Evolutionary conservation across 2,113 vertebrate genomes (phyloP), one percentile per base, ranked within the genome.

Genomic region (Lepidothrix coronata): DNA sequence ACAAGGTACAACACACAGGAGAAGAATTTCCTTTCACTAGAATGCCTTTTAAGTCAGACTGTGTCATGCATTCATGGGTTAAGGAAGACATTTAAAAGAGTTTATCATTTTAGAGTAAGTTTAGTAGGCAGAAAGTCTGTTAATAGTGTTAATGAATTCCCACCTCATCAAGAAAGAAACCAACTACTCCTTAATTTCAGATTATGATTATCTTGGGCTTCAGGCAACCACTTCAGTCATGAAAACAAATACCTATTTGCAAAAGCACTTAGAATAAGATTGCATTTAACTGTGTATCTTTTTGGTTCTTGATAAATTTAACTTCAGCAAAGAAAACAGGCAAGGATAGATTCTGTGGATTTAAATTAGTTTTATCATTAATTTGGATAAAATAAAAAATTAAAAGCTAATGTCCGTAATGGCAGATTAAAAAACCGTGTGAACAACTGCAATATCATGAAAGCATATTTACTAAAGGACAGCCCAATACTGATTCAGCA

Each of bases 111-210:
- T 86, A 91, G 74, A 74, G 57, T 74, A 52, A 82, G 35, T 11
- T 78, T 84, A 81, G 57, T 66, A 90, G 63, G 46, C 61, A 93
- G 85, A 31, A 90, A 85, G 35, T 75, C 93, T 95, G 59, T 92
- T 95, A 96, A 84, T 46, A 93, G 72, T 14, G 35, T 75, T 93
- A 95, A 96, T 68, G 27, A 92, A 95, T 82, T 93, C 66, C 85
- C 72, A 79, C 84, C 74, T 91, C 66, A 78, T 86, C 59, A 85
- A 95, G 82, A 94, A 82, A 65, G 25, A 25, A 76, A 58, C 68
- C 88, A 95, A 80, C 82, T 94, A 82, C 22, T 61, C 28, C 71
- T 94, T 94, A 31, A 66, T 89, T 95, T 92, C 41, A 81, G 84
- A 59, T 75, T 67, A 85, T 82, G 51, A 65, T 92, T 88, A 91